These are phyloP conservation scores for Carabus problematicus DNA, from an alignment of 2,888 invertebrate genomes.

Conservation along the genomic window DNA sequence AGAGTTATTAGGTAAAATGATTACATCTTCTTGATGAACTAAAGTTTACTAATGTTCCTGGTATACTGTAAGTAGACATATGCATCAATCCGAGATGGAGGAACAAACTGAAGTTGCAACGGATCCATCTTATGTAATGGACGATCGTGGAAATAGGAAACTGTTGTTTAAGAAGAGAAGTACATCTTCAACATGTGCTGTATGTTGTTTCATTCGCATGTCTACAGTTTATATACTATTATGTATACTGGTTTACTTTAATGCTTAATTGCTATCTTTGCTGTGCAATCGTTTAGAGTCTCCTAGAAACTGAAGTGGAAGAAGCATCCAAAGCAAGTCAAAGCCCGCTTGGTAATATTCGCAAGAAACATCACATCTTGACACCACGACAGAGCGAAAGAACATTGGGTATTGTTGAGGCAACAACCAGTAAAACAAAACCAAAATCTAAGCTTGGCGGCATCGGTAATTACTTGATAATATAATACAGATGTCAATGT, in stretches of 20 bases:
- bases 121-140: constrained; percentile 72
- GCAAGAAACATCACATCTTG: constrained; percentile 76
- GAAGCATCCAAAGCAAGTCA: constrained; percentile 77
- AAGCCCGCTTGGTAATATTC: constrained; percentile 77
- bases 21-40: not conserved
- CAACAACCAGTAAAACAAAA: constrained; percentile 62
- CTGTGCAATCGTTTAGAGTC: constrained; percentile 65
- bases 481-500: not conserved
- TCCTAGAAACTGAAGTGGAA: constrained; percentile 80
- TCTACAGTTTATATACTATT: too few relatives aligned
- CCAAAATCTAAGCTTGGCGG: constrained; percentile 71
- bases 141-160: constrained; percentile 80
- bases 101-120: constrained; percentile 66
- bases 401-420: constrained; percentile 69
- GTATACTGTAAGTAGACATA: constrained; percentile 64
- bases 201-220: constrained; percentile 51
- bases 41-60: too few relatives aligned
- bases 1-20: constrained; percentile 77
- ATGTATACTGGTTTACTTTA: too few relatives aligned
- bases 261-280: too few relatives aligned
- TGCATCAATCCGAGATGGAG: constrained; percentile 73
- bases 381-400: constrained; percentile 87
- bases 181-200: constrained; percentile 87
- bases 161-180: constrained; percentile 87
- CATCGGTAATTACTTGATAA: constrained; percentile 63